Conservation (phyloP, 2,797 vertebrate genomes). For the Caiman crocodilus region DNA sequence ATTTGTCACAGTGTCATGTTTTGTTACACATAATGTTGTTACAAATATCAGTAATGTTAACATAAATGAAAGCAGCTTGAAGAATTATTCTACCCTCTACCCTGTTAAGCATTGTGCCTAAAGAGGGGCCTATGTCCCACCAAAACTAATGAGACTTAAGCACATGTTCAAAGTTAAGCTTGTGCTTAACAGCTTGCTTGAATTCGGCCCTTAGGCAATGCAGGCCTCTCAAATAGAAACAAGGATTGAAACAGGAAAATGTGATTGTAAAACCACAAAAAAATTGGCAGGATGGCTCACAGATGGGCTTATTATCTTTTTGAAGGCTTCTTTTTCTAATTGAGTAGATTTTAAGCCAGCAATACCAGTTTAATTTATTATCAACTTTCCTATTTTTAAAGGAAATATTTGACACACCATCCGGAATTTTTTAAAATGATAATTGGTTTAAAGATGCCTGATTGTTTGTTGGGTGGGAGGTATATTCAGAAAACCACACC, state of each 20-base stretch:
- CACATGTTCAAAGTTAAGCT: not conserved
- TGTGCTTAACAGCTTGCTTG: not conserved
- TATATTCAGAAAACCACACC: not conserved
- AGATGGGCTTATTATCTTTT: not conserved
- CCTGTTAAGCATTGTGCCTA: not conserved
- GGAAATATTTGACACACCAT: not conserved
- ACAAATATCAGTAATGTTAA: slow-evolving; percentile 25
- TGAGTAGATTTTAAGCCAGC: not conserved
- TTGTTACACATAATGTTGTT: not conserved
- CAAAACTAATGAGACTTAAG: not conserved
- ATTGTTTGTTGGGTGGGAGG: not conserved
- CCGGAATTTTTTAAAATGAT: not conserved
- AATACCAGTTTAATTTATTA: not conserved
- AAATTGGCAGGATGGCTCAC: not conserved
- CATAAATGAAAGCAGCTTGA: slow-evolving; percentile 25
- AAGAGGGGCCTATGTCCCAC: not conserved
- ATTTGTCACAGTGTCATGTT: not conserved
- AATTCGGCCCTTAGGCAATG: not conserved
- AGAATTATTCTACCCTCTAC: slow-evolving; percentile 12
- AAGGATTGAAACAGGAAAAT: not conserved
- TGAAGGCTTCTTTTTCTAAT: not conserved
- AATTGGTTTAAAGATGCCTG: not conserved
- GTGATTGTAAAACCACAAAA: not conserved
- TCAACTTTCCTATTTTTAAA: not conserved
- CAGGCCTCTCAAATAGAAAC: not conserved